Conservation (phyloP, 2,888 invertebrate species). For the Nemotelus nigrinus region DNA sequence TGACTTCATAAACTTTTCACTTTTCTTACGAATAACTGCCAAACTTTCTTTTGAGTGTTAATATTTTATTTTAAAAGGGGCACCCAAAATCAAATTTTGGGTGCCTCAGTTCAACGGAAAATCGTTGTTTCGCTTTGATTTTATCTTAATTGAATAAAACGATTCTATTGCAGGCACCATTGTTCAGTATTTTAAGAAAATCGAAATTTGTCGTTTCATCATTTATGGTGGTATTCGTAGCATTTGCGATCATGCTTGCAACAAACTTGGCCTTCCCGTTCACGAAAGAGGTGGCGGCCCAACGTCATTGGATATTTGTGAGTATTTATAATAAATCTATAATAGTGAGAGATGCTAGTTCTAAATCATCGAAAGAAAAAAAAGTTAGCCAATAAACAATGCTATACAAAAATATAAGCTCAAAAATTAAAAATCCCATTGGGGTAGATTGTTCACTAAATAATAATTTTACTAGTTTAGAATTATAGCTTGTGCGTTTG, state of each 20-base stretch:
- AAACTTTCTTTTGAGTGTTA: too few relatives aligned
- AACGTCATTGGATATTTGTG: constrained; percentile 68
- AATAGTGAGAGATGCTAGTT: not conserved
- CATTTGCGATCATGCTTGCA: constrained; percentile 61
- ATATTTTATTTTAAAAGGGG: too few relatives aligned
- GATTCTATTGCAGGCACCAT: constrained; percentile 58
- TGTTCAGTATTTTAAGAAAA: constrained; percentile 61
- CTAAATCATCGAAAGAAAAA: too few relatives aligned
- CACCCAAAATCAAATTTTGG: too few relatives aligned
- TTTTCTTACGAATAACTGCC: not conserved
- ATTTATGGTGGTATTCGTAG: constrained; percentile 56
- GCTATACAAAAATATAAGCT: too few relatives aligned
- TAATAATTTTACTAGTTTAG: too few relatives aligned
- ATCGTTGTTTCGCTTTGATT: not conserved
- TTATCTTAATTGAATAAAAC: not conserved
- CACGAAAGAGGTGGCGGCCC: constrained; percentile 65
- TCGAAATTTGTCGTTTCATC: constrained; percentile 60
- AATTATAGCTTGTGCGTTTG: too few relatives aligned
- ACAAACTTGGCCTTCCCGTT: constrained; percentile 71
- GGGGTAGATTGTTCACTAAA: too few relatives aligned
- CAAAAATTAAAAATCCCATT: too few relatives aligned
- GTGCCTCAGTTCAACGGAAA: too few relatives aligned
- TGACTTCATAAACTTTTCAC: not conserved
- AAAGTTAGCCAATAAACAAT: too few relatives aligned
- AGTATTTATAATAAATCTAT: constrained; percentile 49